Evolutionary conservation across 1,140 invertebrate genomes (phyloP).

Genomic region (Grapholita molesta): DNA sequence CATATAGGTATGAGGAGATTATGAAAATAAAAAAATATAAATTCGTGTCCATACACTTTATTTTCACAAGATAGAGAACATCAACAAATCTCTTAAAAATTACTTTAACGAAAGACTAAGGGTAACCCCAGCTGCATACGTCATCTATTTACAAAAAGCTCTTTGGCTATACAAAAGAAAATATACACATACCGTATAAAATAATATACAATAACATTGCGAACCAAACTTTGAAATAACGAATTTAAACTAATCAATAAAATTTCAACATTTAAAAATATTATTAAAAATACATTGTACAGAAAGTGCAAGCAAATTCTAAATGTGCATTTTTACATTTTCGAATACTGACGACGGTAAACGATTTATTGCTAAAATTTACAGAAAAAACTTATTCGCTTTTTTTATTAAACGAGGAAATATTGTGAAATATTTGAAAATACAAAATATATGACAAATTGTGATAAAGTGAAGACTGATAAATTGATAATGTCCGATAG

Average conservation of each 20-base stretch:
- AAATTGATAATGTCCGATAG: no score
- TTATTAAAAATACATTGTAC: slow-evolving; percentile 36
- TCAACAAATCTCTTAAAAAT: slow-evolving; percentile 75
- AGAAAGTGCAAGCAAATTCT: slow-evolving; percentile 25
- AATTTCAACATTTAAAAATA: slow-evolving; percentile 59
- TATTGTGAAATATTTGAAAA: not conserved
- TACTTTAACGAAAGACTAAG: slow-evolving; percentile 70
- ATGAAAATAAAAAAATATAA: slow-evolving; percentile 26
- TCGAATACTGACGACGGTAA: slow-evolving; percentile 60
- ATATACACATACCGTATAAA: slow-evolving; percentile 47
- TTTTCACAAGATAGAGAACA: slow-evolving; percentile 75
- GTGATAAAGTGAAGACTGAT: no score
- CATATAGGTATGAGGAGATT: no score
- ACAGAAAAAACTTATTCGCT: slow-evolving; percentile 26
- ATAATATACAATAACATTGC: slow-evolving; percentile 50
- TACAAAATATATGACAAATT: not conserved
- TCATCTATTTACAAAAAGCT: slow-evolving; percentile 66
- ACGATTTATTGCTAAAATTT: slow-evolving; percentile 38
- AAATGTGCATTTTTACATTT: slow-evolving; percentile 33
- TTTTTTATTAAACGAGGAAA: not conserved
- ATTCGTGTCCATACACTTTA: slow-evolving; percentile 50
- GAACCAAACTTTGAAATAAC: slow-evolving; percentile 55
- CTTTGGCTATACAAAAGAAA: slow-evolving; percentile 72
- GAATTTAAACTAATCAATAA: slow-evolving; percentile 72
- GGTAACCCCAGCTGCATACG: slow-evolving; percentile 41